Base-by-base conservation (phyloP, 1,140 invertebrate species). In the Scylla paramamosain region DNA sequence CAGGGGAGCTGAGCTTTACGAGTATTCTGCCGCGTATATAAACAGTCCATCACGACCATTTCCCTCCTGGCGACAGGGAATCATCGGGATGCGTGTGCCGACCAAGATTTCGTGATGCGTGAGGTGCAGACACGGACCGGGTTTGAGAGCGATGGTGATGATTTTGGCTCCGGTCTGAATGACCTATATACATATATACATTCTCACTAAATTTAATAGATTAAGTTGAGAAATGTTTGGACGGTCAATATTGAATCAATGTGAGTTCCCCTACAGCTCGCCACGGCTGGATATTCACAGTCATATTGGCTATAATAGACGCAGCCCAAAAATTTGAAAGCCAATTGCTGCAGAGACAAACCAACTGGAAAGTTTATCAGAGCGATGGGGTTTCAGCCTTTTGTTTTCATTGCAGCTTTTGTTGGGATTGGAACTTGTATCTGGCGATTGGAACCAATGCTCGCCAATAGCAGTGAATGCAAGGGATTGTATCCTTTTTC, bases 371-470 rank as follows among this genome's bases (percentile, higher is more conserved):
- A 94, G 93, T 94, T 94, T 94, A 94, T 94, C 93, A 91, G 93
- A 91, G 93, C 93, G 93, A 94, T 94, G 88, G 88, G 93, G 93
- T 90, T 90, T 94, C 88, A 83, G 93, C 32, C 93, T 94, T 94
- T 94, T 94, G 93, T 94, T 94, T 94, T 94, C 93, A 94, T 94
- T 94, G 89, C 87, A 48, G 93, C 93, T 94, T 94, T 94, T 94
- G 93, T 94, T 91, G 93, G 93, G 93, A 94, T 94, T 91, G 93
- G 93, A 90, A 84, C 93, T 91, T 94, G 93, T 94, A 94, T 91
- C 93, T 39, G 88, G 93, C 93, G 93, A 94, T 94, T 94, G 93
- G 93, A 94, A 94, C 93, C 93, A 91, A 94, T 94, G 88, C 88
- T 91, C 93, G 39, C 88, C 88, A 94, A 83, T 91, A 48, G 59